Evolutionary conservation across 2,888 invertebrate genomes (phyloP).

Genomic region (Euclidia mi): DNA sequence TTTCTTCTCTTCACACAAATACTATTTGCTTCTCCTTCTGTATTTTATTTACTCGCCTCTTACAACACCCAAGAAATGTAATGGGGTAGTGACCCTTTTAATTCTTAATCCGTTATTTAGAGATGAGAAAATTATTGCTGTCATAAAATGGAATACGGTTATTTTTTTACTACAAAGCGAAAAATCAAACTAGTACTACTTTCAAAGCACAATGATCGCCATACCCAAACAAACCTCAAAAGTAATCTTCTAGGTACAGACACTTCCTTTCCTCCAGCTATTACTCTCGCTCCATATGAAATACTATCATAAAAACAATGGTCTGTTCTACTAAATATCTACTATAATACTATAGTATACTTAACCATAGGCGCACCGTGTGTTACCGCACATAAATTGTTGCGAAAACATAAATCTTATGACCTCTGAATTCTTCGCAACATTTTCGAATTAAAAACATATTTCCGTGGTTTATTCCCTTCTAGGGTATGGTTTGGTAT

Average conservation of each 20-base stretch:
- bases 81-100: too few relatives aligned
- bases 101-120: too few relatives aligned
- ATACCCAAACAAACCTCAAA: conserved; percentile 2
- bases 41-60: too few relatives aligned
- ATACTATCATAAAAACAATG: conserved; percentile 50
- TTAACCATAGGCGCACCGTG: conserved; percentile 34
- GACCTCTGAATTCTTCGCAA: conserved; percentile 71
- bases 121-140: too few relatives aligned
- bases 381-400: conserved; percentile 66
- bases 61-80: too few relatives aligned
- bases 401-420: conserved; percentile 65
- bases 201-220: conserved; percentile 8
- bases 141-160: too few relatives aligned
- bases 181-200: too few relatives aligned
- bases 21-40: too few relatives aligned
- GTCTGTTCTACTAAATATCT: conserved; percentile 35
- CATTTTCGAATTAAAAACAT: conserved; percentile 71
- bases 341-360: conserved; percentile 50
- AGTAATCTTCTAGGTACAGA: conserved; percentile 13
- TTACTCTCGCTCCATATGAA: conserved; percentile 36
- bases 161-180: too few relatives aligned
- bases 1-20: too few relatives aligned
- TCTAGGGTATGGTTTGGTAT: conserved; percentile 32
- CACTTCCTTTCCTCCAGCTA: conserved; percentile 14
- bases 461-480: conserved; percentile 58